Conservation (phyloP, 2,113 vertebrate genomes). For the Campylomormyrus numenius region DNA sequence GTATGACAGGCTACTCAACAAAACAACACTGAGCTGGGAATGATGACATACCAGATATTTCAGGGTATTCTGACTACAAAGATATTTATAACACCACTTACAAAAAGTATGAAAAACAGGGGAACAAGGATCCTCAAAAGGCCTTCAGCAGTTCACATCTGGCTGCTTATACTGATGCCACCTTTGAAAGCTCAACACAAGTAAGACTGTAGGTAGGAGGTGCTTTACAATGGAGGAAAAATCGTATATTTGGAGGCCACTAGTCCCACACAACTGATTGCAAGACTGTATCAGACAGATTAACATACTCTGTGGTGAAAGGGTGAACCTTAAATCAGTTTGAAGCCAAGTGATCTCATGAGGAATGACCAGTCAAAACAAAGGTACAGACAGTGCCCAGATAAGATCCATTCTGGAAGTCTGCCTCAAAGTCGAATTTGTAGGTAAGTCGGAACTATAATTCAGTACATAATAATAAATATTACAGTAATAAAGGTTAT, state of each 20-base stretch:
- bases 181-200: neutral
- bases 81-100: neutral
- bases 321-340: neutral
- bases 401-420: neutral
- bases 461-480: neutral
- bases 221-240: neutral
- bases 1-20: neutral
- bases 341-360: neutral
- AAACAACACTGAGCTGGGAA: neutral
- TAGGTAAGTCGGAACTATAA: neutral
- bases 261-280: neutral
- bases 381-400: neutral
- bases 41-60: neutral
- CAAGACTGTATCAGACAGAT: neutral
- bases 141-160: neutral
- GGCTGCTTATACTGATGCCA: neutral
- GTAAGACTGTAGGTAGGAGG: neutral
- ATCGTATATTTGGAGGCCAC: neutral
- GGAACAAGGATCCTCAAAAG: neutral
- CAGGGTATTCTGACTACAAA: neutral
- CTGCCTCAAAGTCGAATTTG: neutral
- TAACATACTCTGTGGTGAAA: neutral
- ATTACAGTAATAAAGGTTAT: neutral
- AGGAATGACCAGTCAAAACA: neutral
- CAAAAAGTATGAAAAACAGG: neutral